phyloP scores from a whole-genome alignment of 1,140 invertebrate species.

The Drosophila obscura region DNA sequence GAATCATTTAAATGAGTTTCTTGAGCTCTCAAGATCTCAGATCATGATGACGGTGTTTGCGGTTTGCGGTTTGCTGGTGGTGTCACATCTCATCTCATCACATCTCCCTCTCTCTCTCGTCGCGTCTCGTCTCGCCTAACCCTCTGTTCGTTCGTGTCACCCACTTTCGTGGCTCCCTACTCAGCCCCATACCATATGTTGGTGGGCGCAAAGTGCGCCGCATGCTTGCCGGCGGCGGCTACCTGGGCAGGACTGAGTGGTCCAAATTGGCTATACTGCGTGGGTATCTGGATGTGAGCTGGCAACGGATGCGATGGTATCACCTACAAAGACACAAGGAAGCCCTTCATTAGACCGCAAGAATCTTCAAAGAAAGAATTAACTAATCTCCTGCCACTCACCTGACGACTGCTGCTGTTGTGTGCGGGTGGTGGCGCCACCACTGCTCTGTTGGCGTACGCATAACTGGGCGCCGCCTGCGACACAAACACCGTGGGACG shows the following conservation, averaged over 20 bases:
- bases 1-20: slow-evolving; percentile 70
- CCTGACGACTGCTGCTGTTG: slow-evolving; percentile 91
- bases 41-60: slow-evolving; percentile 33
- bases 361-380: background rate
- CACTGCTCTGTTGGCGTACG: slow-evolving; percentile 87
- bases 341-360: background rate
- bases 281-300: slow-evolving; percentile 92
- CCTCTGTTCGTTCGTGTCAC: slow-evolving; percentile 17
- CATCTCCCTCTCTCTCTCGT: slow-evolving; percentile 6
- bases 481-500: slow-evolving; percentile 87
- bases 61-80: slow-evolving; percentile 45
- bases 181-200: slow-evolving; percentile 91
- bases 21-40: slow-evolving; percentile 41
- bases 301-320: slow-evolving; percentile 90
- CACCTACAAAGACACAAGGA: slow-evolving; percentile 49
- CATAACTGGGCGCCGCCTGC: slow-evolving; percentile 78
- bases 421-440: slow-evolving; percentile 93
- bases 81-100: slow-evolving; percentile 24
- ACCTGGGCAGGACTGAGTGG: slow-evolving; percentile 89
- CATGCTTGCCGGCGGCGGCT: slow-evolving; percentile 85
- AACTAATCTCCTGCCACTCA: slow-evolving; percentile 76
- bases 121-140: slow-evolving; percentile 20
- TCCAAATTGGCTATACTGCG: slow-evolving; percentile 86
- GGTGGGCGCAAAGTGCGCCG: slow-evolving; percentile 89
- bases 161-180: slow-evolving; percentile 62